phyloP scores from a whole-genome alignment of 2,113 vertebrate genomes.

The Hydrolagus affinis region DNA sequence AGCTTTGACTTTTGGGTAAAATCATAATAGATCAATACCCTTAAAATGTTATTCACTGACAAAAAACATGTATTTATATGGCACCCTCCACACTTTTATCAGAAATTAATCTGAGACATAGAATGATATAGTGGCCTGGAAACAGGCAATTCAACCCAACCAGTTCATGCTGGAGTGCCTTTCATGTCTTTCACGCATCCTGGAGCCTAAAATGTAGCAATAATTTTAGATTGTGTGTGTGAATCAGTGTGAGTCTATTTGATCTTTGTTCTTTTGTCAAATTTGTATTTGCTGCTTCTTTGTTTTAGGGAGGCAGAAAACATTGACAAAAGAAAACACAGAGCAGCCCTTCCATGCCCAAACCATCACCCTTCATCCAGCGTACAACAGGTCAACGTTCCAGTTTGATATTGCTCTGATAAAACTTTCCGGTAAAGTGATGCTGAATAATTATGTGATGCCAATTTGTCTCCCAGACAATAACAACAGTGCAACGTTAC shows the following conservation, averaged over 20 bases:
- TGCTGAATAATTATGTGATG: conserved; percentile 50
- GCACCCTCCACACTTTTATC: no score
- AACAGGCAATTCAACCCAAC: no score
- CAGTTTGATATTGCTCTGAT: conserved; percentile 50
- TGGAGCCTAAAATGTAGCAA: no score
- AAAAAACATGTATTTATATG: no score
- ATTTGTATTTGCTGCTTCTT: background rate
- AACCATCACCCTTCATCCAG: conserved; percentile 41
- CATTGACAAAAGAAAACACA: conserved; percentile 40
- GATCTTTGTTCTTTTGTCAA: no score
- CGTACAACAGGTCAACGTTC: conserved; percentile 44
- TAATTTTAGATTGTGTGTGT: background rate
- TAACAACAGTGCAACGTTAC: background rate
- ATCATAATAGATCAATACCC: no score
- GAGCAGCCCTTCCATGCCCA: conserved; percentile 44
- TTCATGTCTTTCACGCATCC: no score
- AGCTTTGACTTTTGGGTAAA: no score
- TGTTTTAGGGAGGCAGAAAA: conserved; percentile 49
- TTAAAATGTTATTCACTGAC: no score
- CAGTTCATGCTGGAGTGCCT: no score
- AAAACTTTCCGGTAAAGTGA: conserved; percentile 39
- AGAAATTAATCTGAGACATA: no score
- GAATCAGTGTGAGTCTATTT: background rate
- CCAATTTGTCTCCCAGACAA: conserved; percentile 51
- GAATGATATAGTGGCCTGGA: no score